Conservation (phyloP, 1,140 invertebrate species). For the Campodea augens region DNA sequence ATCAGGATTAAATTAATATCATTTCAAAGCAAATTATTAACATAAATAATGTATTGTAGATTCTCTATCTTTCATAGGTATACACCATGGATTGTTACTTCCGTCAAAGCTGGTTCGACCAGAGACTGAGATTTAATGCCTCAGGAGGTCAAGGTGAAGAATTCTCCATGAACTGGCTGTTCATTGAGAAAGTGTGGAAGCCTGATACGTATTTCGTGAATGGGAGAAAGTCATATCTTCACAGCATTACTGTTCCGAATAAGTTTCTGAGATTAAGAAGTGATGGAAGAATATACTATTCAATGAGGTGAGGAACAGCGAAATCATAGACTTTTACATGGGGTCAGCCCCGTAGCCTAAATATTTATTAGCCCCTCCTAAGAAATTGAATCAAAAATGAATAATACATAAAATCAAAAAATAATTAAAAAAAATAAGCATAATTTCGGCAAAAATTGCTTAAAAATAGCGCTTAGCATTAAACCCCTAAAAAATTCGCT, state of each 20-base stretch:
- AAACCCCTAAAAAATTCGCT: no score
- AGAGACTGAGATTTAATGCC: slow-evolving; percentile 25
- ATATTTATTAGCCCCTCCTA: no score
- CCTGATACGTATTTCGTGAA: slow-evolving; percentile 45
- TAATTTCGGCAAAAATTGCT: no score
- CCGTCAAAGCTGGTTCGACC: slow-evolving; percentile 37
- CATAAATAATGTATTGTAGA: no score
- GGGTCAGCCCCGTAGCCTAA: no score
- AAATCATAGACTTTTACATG: no score
- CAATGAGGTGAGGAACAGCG: slow-evolving; percentile 29
- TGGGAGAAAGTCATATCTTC: slow-evolving; percentile 37
- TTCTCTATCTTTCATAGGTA: slow-evolving; percentile 25
- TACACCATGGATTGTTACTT: slow-evolving; percentile 44
- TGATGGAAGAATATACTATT: slow-evolving; percentile 38
- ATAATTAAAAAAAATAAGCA: no score
- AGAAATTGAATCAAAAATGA: no score
- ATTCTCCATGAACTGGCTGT: slow-evolving; percentile 31
- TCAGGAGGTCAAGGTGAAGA: slow-evolving; percentile 27
- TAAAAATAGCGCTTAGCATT: no score
- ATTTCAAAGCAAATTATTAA: no score
- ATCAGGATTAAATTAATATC: no score
- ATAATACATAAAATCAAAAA: no score
- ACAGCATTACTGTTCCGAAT: slow-evolving; percentile 41
- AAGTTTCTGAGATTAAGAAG: slow-evolving; percentile 35
- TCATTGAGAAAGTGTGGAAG: slow-evolving; percentile 34